A percentile compares a stretch with the other conserved stretches of the same genome.
Evolutionary conservation across 2,797 vertebrate species (phyloP).

Genomic region (Bryconaethiops microstoma): DNA sequence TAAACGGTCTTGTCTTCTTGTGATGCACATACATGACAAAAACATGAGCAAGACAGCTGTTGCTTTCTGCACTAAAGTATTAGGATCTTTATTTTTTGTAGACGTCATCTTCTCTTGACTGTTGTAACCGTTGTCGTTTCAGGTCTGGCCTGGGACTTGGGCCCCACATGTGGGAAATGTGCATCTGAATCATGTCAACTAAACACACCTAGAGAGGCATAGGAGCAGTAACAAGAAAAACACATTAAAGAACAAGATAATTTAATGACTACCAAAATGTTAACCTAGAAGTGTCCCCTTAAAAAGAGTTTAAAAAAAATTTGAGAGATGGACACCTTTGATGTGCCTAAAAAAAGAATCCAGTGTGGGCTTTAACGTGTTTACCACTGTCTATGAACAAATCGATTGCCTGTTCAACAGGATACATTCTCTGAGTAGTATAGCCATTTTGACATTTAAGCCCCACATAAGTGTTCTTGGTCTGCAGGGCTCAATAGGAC

Average conservation of each 20-base stretch:
- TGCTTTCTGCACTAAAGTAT: not conserved
- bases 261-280: constrained; percentile 69
- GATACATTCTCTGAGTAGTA: constrained; percentile 92
- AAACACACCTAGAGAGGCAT: constrained; percentile 75
- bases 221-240: constrained; percentile 64
- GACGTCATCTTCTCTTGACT: constrained; percentile 47
- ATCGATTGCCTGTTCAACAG: constrained; percentile 88
- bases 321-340: constrained; percentile 76
- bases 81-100: not conserved
- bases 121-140: constrained; percentile 72
- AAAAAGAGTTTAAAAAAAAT: constrained; percentile 61
- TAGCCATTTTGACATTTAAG: constrained; percentile 93
- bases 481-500: constrained; percentile 91
- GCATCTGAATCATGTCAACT: constrained; percentile 99
- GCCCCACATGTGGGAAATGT: constrained; percentile 98
- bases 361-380: constrained; percentile 84
- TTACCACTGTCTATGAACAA: constrained; percentile 87
- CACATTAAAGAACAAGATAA: constrained; percentile 60
- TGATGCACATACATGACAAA: not conserved
- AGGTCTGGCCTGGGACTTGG: constrained; percentile 99
- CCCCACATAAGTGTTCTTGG: constrained; percentile 85
- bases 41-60: not conserved
- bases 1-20: constrained; percentile 57
- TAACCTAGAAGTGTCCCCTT: constrained; percentile 79
- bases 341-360: constrained; percentile 89